Percentiles rank a stretch among this genome's conserved stretches.
Conservation (phyloP, 2,113 vertebrate genomes). For the Megaceryle maxima region DNA sequence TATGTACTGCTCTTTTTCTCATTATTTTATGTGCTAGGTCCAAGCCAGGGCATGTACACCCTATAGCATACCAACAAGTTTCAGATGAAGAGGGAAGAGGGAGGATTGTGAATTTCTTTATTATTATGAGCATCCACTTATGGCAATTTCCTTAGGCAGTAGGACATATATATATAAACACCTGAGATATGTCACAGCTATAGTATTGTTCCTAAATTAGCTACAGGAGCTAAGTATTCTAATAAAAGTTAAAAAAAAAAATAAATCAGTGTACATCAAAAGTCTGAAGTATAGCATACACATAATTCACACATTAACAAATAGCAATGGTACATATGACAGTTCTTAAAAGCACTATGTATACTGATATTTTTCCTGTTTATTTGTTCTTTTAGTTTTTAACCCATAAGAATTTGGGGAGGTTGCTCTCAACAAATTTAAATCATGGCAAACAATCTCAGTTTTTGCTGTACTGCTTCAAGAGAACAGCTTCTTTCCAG, state of each 20-base stretch:
- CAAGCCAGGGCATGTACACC: neutral
- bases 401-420: neutral
- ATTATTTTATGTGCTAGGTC: neutral
- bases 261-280: neutral
- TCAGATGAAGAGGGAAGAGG: neutral
- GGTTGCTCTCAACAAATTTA: neutral
- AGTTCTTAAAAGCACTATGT: neutral
- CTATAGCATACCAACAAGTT: neutral
- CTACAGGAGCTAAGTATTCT: neutral
- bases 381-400: neutral
- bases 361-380: neutral
- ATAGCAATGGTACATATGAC: neutral
- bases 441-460: neutral
- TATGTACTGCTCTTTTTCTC: neutral
- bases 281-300: neutral
- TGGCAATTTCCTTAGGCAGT: neutral
- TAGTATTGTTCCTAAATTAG: neutral
- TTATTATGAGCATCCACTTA: neutral
- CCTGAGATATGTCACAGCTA: neutral
- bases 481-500: neutral
- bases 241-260: neutral
- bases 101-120: neutral
- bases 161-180: neutral
- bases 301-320: neutral
- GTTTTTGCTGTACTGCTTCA: neutral